Evolutionary conservation across 2,797 vertebrate species (phyloP).

Genomic region (Rallus crepitans): DNA sequence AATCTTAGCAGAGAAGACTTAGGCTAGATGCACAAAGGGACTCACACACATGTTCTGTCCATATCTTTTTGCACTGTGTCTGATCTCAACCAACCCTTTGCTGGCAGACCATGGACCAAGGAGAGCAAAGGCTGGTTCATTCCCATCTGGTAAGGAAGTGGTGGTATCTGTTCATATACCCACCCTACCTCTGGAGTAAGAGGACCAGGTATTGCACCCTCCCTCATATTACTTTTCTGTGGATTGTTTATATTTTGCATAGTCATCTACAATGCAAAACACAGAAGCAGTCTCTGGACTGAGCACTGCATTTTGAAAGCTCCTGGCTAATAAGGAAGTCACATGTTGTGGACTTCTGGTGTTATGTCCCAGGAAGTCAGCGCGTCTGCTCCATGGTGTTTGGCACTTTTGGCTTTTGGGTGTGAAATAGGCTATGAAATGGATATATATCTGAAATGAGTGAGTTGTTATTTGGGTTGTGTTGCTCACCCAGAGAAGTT

Average conservation of each 20-base stretch:
- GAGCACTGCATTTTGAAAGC: not conserved
- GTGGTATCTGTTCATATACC: not conserved
- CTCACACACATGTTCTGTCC: rapidly evolving
- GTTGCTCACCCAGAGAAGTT: not conserved
- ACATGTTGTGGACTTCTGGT: not conserved
- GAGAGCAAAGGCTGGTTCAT: not conserved
- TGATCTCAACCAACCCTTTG: not conserved
- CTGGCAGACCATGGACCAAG: not conserved
- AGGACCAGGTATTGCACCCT: not conserved
- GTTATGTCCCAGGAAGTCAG: not conserved
- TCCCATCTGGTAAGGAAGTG: not conserved
- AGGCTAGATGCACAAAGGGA: not conserved
- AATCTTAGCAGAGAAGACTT: not conserved
- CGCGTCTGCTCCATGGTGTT: not conserved
- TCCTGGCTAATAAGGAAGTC: not conserved
- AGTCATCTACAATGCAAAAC: not conserved
- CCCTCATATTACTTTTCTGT: not conserved
- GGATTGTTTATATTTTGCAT: not conserved
- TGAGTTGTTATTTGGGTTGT: not conserved
- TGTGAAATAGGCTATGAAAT: not conserved
- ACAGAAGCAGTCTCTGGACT: not conserved
- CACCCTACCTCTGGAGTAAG: not conserved
- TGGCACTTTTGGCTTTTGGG: not conserved
- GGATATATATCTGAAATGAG: not conserved
- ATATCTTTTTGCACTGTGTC: not conserved